Evolutionary conservation across 2,113 vertebrate genomes (phyloP).

Genomic region (Capricornis sumatraensis): DNA sequence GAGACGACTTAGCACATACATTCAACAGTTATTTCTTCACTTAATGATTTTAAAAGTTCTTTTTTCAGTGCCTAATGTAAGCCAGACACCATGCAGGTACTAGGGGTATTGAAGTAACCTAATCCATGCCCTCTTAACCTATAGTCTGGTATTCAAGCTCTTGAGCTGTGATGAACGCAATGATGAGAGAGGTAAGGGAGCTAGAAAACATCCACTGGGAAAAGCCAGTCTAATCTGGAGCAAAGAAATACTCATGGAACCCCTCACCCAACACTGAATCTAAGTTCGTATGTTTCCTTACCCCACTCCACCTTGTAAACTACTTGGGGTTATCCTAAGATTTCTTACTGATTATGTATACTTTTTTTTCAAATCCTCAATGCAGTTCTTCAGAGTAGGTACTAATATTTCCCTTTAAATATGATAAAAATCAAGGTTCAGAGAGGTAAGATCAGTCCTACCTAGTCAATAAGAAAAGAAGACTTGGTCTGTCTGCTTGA

Average conservation of each 20-base stretch:
- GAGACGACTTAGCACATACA: not conserved
- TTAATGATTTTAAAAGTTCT: not conserved
- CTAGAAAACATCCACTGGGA: not conserved
- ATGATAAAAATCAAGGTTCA: not conserved
- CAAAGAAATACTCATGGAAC: not conserved
- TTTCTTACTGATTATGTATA: not conserved
- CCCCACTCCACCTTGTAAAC: not conserved
- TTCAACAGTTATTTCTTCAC: not conserved
- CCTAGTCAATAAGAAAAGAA: not conserved
- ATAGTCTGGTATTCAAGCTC: not conserved
- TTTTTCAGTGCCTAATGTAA: not conserved
- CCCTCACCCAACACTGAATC: not conserved
- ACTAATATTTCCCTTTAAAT: not conserved
- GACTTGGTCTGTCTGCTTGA: not conserved
- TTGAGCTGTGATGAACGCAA: not conserved
- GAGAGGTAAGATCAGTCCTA: not conserved
- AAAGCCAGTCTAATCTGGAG: not conserved
- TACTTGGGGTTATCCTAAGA: not conserved
- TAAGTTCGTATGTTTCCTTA: not conserved
- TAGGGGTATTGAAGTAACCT: not conserved
- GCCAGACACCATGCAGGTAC: not conserved
- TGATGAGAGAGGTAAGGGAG: not conserved
- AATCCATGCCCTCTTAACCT: not conserved
- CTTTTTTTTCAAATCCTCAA: not conserved
- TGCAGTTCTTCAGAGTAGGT: not conserved